phyloP scores from a whole-genome alignment of 2,888 invertebrate species.

The Therioaphis trifolii region DNA sequence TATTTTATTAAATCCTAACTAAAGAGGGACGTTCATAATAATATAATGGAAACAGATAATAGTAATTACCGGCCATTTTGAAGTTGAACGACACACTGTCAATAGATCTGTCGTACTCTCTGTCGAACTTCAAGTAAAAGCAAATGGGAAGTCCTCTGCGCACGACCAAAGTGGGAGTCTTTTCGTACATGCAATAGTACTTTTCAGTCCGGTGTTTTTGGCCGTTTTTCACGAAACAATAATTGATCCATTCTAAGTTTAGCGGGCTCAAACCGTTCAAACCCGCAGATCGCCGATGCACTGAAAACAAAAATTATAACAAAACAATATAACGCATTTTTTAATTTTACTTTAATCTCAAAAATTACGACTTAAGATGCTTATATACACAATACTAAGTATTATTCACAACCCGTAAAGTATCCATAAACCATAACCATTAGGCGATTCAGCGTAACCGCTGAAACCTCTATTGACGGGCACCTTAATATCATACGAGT shows the following conservation, averaged over 20 bases:
- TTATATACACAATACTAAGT: no score
- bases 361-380: no score
- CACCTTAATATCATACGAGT: no score
- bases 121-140: slow-evolving; percentile 77
- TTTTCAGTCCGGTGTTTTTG: slow-evolving; percentile 81
- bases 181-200: slow-evolving; percentile 79
- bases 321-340: no score
- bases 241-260: slow-evolving; percentile 79
- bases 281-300: slow-evolving; percentile 65
- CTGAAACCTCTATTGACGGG: no score
- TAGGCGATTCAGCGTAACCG: no score
- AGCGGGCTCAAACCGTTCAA: slow-evolving; percentile 71
- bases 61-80: slow-evolving; percentile 77
- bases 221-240: slow-evolving; percentile 80
- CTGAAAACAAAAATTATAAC: slow-evolving; percentile 51
- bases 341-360: no score
- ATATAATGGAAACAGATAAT: no score
- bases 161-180: slow-evolving; percentile 76
- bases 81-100: slow-evolving; percentile 89
- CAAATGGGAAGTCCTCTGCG: slow-evolving; percentile 86
- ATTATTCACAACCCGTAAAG: no score
- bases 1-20: no score
- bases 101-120: slow-evolving; percentile 78
- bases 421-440: no score
- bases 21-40: no score